Evolutionary conservation across 2,797 vertebrate genomes (phyloP).

Genomic region (Graptemys geographica): DNA sequence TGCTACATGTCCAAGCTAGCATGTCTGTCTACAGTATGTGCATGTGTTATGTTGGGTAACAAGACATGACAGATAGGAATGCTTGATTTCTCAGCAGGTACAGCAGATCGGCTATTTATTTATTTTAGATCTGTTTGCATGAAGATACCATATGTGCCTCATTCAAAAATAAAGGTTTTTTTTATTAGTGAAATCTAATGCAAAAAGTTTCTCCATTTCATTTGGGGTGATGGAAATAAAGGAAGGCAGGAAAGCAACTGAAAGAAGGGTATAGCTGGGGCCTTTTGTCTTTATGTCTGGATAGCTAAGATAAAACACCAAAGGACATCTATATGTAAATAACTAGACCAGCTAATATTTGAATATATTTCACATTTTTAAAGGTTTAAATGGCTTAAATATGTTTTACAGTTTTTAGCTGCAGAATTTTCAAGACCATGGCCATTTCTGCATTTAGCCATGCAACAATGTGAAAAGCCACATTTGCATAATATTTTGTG

Average conservation of each 20-base stretch:
- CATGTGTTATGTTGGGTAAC: background rate
- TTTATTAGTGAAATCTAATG: background rate
- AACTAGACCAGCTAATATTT: background rate
- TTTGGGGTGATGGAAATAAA: background rate
- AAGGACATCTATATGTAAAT: background rate
- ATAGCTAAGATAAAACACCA: background rate
- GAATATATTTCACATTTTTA: constrained; percentile 8
- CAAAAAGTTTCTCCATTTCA: background rate
- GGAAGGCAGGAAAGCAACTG: background rate
- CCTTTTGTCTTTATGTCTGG: background rate
- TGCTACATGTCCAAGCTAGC: background rate
- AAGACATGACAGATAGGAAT: accelerated
- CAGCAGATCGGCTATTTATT: background rate
- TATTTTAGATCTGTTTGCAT: background rate
- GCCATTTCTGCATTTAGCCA: background rate
- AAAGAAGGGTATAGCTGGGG: background rate
- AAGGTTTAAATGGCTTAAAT: constrained; percentile 25
- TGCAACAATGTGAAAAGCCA: background rate
- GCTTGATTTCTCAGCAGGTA: background rate
- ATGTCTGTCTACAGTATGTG: accelerated
- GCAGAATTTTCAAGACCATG: background rate
- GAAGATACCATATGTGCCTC: background rate
- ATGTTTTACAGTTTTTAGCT: constrained; percentile 16
- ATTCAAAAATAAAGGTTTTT: background rate
- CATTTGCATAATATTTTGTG: background rate